Conservation (phyloP, 2,888 invertebrate genomes). For the Cephus runcator region DNA sequence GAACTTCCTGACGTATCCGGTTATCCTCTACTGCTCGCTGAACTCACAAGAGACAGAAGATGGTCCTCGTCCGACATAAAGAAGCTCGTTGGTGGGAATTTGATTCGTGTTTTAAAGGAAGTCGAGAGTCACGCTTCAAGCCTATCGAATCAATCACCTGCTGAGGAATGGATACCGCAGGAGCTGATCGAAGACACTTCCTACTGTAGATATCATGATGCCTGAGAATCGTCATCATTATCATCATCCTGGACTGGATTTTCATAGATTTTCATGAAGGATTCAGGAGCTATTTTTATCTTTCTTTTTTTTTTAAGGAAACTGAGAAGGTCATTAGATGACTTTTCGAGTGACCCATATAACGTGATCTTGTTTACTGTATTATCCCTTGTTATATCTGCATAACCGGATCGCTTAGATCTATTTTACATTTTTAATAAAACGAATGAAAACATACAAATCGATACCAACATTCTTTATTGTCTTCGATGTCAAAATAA, state of each 20-base stretch:
- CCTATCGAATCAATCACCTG: slow-evolving; percentile 64
- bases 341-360: no score
- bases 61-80: slow-evolving; percentile 72
- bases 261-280: no score
- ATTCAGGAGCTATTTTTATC: no score
- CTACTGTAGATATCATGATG: slow-evolving; percentile 68
- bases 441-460: no score
- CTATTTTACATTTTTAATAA: no score
- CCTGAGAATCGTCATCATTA: slow-evolving; percentile 24
- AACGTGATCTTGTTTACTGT: no score
- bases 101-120: slow-evolving; percentile 70
- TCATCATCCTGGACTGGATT: not conserved
- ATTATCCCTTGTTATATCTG: no score
- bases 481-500: no score
- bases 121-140: slow-evolving; percentile 62
- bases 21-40: slow-evolving; percentile 73
- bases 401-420: no score
- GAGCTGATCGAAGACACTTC: slow-evolving; percentile 69
- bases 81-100: slow-evolving; percentile 71
- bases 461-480: no score
- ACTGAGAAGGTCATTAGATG: no score
- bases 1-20: slow-evolving; percentile 70
- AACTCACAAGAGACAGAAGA: slow-evolving; percentile 70
- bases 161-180: slow-evolving; percentile 69
- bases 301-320: no score